Conservation (phyloP, 2,113 vertebrate genomes). For the Chionodraco myersi region DNA sequence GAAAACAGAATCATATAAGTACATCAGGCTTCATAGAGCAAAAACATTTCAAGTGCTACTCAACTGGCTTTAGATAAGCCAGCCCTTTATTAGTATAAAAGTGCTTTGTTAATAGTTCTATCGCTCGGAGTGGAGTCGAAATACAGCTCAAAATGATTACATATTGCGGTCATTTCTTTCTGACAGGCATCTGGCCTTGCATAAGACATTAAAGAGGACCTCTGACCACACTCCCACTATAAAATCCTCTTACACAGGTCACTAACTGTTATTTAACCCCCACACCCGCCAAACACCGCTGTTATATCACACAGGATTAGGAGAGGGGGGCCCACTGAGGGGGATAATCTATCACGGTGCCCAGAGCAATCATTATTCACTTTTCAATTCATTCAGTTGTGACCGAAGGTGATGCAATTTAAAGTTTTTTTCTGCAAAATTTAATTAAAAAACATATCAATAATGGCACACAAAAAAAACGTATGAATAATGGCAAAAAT, state of each 20-base stretch:
- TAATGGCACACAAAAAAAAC: not conserved
- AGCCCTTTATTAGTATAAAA: too few species aligned
- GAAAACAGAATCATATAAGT: too few species aligned
- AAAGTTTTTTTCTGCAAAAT: not conserved
- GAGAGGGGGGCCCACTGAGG: constrained; percentile 5
- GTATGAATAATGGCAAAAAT: not conserved
- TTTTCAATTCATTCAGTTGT: constrained; percentile 8
- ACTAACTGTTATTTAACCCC: constrained; percentile 53
- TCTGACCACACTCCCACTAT: constrained; percentile 25
- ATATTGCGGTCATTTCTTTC: constrained; percentile 1
- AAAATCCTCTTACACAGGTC: constrained; percentile 61
- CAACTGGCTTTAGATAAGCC: too few species aligned
- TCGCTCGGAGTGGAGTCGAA: too few species aligned
- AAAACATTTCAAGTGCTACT: too few species aligned
- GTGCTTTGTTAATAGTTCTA: too few species aligned
- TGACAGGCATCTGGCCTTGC: constrained; percentile 7
- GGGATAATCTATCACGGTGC: not conserved
- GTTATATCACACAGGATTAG: constrained; percentile 41
- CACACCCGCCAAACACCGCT: constrained; percentile 16
- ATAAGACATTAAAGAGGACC: constrained; percentile 35
- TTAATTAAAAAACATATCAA: not conserved
- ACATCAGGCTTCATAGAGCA: too few species aligned
- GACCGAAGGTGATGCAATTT: not conserved
- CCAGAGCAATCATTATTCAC: not conserved
- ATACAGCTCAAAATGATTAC: not conserved